Evolutionary conservation across 2,888 invertebrate genomes (phyloP).

Genomic region (Bugula neritina): DNA sequence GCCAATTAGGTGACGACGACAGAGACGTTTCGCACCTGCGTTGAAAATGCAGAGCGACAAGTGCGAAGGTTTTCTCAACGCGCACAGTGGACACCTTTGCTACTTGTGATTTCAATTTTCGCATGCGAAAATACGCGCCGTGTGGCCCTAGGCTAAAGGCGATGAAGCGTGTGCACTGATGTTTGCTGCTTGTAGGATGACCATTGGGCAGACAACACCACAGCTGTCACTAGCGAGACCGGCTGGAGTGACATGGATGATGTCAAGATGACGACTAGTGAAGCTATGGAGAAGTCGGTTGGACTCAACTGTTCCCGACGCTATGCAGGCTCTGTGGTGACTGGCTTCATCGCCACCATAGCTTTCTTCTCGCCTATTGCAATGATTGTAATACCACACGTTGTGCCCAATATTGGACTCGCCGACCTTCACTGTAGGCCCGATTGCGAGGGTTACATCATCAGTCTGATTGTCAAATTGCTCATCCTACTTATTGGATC

Average conservation of each 20-base stretch:
- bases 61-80: no score
- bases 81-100: no score
- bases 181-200: conserved; percentile 70
- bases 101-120: no score
- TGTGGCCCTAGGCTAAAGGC: no score
- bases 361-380: conserved; percentile 86
- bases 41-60: no score
- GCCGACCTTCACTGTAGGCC: conserved; percentile 35
- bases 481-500: conserved; percentile 79
- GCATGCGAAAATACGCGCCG: no score
- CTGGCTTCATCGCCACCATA: conserved; percentile 70
- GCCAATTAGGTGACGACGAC: no score
- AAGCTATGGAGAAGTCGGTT: conserved; percentile 33
- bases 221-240: conserved; percentile 90
- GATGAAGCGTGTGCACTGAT: no score
- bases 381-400: conserved; percentile 80
- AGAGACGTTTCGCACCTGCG: no score
- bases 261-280: conserved; percentile 30
- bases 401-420: conserved; percentile 61
- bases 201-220: conserved; percentile 98
- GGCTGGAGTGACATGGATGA: conserved; percentile 61
- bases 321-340: conserved; percentile 74
- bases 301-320: conserved; percentile 49
- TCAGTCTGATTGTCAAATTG: conserved; percentile 84
- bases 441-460: conserved; percentile 72